These are phyloP conservation scores for Dicaeum eximium DNA, from an alignment of 2,113 vertebrate genomes.

Conservation along the genomic window DNA sequence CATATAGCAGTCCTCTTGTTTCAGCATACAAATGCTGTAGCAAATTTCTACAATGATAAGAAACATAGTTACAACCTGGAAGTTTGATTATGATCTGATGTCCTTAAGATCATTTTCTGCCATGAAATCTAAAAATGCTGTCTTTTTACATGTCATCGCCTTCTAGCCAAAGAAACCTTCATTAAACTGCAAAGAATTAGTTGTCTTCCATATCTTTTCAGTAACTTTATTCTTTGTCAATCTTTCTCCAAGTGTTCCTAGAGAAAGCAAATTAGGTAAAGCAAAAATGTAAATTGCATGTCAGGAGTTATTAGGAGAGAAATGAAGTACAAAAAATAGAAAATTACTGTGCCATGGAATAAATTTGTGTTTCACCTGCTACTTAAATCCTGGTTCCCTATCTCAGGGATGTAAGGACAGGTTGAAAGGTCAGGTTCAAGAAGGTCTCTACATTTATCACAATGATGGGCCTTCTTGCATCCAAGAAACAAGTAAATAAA, in stretches of 20 bases:
- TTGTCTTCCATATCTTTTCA: neutral
- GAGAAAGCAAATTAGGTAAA: neutral
- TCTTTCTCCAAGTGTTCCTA: neutral
- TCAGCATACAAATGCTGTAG: neutral
- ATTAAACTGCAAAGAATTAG: neutral
- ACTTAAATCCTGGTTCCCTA: neutral
- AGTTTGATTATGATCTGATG: neutral
- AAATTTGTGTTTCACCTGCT: neutral
- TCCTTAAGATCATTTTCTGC: neutral
- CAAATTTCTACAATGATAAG: neutral
- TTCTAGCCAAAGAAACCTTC: neutral
- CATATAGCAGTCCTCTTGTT: neutral
- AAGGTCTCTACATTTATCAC: neutral
- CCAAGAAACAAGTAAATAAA: neutral
- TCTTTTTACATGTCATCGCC: neutral
- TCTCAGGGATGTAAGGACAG: neutral
- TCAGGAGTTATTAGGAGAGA: neutral
- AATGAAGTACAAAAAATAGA: neutral
- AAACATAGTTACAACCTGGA: neutral
- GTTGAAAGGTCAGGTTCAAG: neutral
- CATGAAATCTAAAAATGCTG: neutral
- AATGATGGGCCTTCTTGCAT: neutral
- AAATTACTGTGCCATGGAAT: neutral
- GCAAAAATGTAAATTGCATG: neutral
- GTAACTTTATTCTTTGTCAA: neutral